These are phyloP conservation scores for Caprella mutica DNA, from an alignment of 2,888 invertebrate species.

Conservation along the genomic window DNA sequence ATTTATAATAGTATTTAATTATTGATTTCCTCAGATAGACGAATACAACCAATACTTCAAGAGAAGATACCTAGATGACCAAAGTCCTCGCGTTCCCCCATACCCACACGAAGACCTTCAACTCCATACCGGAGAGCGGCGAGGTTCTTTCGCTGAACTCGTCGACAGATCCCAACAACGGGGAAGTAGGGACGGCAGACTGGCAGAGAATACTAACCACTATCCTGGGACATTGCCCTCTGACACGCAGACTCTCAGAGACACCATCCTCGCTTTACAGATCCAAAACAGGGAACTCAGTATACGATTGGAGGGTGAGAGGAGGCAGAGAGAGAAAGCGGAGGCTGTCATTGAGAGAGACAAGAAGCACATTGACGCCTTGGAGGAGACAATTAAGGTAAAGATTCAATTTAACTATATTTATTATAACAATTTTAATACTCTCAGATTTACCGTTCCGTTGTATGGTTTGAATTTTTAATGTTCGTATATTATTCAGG, in stretches of 20 bases:
- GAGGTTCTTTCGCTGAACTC: no score
- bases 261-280: slow-evolving; percentile 12
- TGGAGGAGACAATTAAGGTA: slow-evolving; percentile 13
- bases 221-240: not conserved
- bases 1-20: no score
- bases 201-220: not conserved
- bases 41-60: no score
- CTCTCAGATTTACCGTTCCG: no score
- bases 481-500: not conserved
- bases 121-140: no score
- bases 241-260: not conserved
- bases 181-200: not conserved
- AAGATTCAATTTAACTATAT: not conserved
- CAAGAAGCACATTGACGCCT: slow-evolving; percentile 5
- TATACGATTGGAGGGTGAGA: slow-evolving; percentile 9
- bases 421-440: not conserved
- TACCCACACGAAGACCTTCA: not conserved
- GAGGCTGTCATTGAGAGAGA: slow-evolving; percentile 8
- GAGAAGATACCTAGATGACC: no score
- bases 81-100: not conserved
- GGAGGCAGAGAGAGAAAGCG: slow-evolving; percentile 9
- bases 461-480: no score
- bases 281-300: slow-evolving; percentile 13
- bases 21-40: no score
- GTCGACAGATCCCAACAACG: no score